Evolutionary conservation across 2,888 invertebrate species (phyloP).

Genomic region (Limulus polyphemus): DNA sequence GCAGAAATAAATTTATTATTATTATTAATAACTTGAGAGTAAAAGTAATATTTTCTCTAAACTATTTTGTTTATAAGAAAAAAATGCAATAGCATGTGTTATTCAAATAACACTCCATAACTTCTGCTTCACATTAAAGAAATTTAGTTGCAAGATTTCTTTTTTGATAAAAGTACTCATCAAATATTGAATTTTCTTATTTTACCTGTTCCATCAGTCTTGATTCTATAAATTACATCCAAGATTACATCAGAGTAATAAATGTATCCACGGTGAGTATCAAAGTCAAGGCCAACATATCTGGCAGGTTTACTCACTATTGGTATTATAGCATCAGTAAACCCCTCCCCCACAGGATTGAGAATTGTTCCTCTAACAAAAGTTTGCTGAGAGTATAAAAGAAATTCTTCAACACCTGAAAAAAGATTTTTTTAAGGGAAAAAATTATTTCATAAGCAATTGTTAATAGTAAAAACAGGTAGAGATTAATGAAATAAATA

Average conservation of each 20-base stretch:
- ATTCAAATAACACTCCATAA: too few relatives aligned
- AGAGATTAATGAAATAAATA: too few relatives aligned
- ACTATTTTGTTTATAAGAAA: too few relatives aligned
- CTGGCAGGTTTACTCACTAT: conserved; percentile 80
- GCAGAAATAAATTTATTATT: too few relatives aligned
- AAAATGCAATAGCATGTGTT: too few relatives aligned
- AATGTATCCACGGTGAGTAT: conserved; percentile 74
- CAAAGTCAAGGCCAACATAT: conserved; percentile 90
- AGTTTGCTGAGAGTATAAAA: conserved; percentile 89
- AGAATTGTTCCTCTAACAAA: conserved; percentile 72
- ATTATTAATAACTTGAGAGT: too few relatives aligned
- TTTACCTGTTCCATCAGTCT: conserved; percentile 40
- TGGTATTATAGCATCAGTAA: conserved; percentile 89
- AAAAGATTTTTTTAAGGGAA: conserved; percentile 20
- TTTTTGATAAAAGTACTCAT: too few relatives aligned
- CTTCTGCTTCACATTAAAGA: too few relatives aligned
- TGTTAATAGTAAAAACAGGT: not conserved
- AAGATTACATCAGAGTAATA: conserved; percentile 96
- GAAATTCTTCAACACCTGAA: conserved; percentile 63
- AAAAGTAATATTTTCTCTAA: too few relatives aligned
- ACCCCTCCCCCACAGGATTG: conserved; percentile 42
- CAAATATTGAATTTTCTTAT: not conserved
- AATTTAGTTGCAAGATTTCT: too few relatives aligned
- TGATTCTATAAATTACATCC: conserved; percentile 67
- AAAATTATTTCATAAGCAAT: not conserved